Percentiles rank a stretch among this genome's conserved stretches.
These are phyloP conservation scores for Pygoscelis antarcticus DNA, from an alignment of 2,113 vertebrate genomes.

Conservation along the genomic window DNA sequence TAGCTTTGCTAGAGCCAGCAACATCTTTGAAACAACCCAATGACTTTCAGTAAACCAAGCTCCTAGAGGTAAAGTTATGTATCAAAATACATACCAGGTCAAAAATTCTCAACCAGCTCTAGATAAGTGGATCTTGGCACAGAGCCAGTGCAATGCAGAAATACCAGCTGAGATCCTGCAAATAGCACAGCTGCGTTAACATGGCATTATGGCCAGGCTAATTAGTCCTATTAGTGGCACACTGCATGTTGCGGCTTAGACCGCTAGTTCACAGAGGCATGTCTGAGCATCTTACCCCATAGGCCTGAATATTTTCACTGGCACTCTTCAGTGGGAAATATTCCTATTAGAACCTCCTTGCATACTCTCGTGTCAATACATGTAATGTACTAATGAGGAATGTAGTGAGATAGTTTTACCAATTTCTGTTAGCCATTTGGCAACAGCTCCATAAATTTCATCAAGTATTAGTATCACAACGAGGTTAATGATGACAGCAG, in stretches of 20 bases:
- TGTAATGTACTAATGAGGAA: background rate
- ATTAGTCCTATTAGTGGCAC: background rate
- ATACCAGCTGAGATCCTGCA: background rate
- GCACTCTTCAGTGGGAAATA: background rate
- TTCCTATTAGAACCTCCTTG: background rate
- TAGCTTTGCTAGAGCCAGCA: background rate
- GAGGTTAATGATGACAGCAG: conserved; percentile 95
- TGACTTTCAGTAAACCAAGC: background rate
- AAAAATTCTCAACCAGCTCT: background rate
- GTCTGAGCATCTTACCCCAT: background rate
- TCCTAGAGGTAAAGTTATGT: background rate
- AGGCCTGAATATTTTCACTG: background rate
- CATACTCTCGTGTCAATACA: background rate
- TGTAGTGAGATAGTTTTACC: conserved; percentile 71
- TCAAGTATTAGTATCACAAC: conserved; percentile 94
- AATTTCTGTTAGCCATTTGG: conserved; percentile 95
- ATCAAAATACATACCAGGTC: background rate
- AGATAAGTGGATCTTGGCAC: background rate
- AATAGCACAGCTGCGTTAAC: background rate
- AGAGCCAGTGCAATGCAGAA: background rate
- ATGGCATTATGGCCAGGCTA: background rate
- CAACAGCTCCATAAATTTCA: conserved; percentile 93
- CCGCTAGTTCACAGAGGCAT: background rate
- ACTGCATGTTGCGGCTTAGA: background rate
- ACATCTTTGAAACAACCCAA: background rate